Base-by-base conservation (phyloP, 2,888 invertebrate species). In the Meteorus cinctellus region DNA sequence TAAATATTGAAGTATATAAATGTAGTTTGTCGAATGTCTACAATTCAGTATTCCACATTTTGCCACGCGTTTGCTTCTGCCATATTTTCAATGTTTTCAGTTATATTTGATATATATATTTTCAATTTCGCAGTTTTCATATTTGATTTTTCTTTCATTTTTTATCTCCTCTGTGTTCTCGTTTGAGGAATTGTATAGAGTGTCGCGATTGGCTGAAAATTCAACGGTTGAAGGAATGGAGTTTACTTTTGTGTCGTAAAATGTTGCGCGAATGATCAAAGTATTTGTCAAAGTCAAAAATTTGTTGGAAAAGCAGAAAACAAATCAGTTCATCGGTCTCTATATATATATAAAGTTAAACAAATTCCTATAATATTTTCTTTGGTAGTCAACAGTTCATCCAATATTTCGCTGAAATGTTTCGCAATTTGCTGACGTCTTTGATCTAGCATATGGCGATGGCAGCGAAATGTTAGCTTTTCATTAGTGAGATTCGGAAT, bases 191-290 rank as follows among this genome's bases (percentile, higher is more conserved):
- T 5, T 4, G 19, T 55, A n/a, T n/a, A 19, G 19, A 19, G 69
- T 69, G 63, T 65, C 59, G 31, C 76, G 78, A 77, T 78, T 76
- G 63, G 65, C 71, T 70, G 65, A 55, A 55, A 71, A 75, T 79
- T 76, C 75, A 72, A 76, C 76, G 77, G 78, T 41, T 69, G 51
- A 24, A 51, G 72, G 77, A 76, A 78, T 59, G 77, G 75, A 55
- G 66, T 71, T 55, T 60, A 29, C 31, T 19, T 72, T 68, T 74
- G 48, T 72, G 55, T 55, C 55, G 55, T 55, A 71, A 74, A 78
- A 74, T 74, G 69, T 74, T 69, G 71, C 71, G 74, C 68, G 67
- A 68, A 69, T 59, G 74, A 76, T 76, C 74, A 78, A 78, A 74
- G 76, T 74, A 68, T 78, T 74, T 69, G 68, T 48, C n/a, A 5